Conservation (phyloP, 1,140 invertebrate genomes). For the Drosophila neocordata region DNA sequence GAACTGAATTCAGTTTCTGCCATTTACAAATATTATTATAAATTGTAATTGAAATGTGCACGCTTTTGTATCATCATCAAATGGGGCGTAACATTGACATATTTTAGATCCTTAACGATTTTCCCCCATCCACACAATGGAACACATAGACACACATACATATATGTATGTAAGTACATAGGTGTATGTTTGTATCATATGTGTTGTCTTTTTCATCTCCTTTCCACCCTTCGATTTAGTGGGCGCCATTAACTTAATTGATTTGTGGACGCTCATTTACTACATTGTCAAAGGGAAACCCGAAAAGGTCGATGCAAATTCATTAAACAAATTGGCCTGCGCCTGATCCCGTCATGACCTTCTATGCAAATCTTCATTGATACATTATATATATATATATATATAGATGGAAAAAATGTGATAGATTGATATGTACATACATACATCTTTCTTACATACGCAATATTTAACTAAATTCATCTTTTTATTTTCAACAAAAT, state of each 20-base stretch:
- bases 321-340: slow-evolving; percentile 65
- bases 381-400: not conserved
- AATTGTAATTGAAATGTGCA: slow-evolving; percentile 47
- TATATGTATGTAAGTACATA: not conserved
- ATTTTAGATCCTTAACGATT: not conserved
- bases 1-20: slow-evolving; percentile 9
- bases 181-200: no score
- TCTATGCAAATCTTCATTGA: slow-evolving; percentile 1
- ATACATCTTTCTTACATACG: no score
- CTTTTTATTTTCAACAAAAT: not conserved
- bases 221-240: slow-evolving; percentile 5
- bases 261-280: slow-evolving; percentile 47
- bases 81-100: not conserved
- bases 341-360: not conserved
- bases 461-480: slow-evolving; percentile 8
- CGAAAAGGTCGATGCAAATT: slow-evolving; percentile 54
- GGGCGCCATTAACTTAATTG: slow-evolving; percentile 64
- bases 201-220: not conserved
- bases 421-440: not conserved
- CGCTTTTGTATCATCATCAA: not conserved
- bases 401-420: no score
- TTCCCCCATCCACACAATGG: not conserved
- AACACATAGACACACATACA: not conserved
- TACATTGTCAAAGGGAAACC: slow-evolving; percentile 19
- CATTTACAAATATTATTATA: slow-evolving; percentile 20